These are phyloP conservation scores for Trimorus sp. DNA, from an alignment of 2,888 invertebrate genomes.

Conservation along the genomic window DNA sequence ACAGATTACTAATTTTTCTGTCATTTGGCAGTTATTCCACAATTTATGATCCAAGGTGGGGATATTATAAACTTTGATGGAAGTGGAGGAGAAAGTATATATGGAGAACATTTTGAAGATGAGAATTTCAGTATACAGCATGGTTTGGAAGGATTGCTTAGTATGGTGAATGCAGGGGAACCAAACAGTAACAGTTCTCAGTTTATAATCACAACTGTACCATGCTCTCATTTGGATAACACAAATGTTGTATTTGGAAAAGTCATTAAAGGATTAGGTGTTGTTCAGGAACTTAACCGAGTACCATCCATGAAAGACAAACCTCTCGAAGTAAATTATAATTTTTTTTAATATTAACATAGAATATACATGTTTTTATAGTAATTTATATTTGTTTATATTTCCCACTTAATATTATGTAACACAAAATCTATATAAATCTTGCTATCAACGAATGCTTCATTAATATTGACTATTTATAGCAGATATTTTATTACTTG, in stretches of 20 bases:
- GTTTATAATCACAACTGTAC: constrained; percentile 93
- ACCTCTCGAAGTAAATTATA: constrained; percentile 85
- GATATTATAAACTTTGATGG: constrained; percentile 92
- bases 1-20: constrained; percentile 4
- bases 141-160: constrained; percentile 86
- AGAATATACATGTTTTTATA: too few relatives aligned
- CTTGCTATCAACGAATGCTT: too few relatives aligned
- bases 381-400: too few relatives aligned
- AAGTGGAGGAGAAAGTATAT: constrained; percentile 96
- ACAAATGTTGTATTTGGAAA: constrained; percentile 92
- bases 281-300: constrained; percentile 88
- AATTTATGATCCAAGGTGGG: constrained; percentile 95
- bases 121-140: constrained; percentile 90
- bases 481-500: too few relatives aligned
- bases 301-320: constrained; percentile 84
- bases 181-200: constrained; percentile 96
- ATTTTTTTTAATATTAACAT: too few relatives aligned
- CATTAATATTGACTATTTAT: too few relatives aligned
- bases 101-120: constrained; percentile 94
- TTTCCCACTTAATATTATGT: too few relatives aligned
- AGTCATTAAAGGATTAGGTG: constrained; percentile 89
- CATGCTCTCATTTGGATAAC: constrained; percentile 89
- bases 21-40: constrained; percentile 85
- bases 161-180: constrained; percentile 90
- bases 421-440: too few relatives aligned